These are phyloP conservation scores for Echinometra lucunter DNA, from an alignment of 53 echinoderm and acorn worm species.

Conservation along the genomic window DNA sequence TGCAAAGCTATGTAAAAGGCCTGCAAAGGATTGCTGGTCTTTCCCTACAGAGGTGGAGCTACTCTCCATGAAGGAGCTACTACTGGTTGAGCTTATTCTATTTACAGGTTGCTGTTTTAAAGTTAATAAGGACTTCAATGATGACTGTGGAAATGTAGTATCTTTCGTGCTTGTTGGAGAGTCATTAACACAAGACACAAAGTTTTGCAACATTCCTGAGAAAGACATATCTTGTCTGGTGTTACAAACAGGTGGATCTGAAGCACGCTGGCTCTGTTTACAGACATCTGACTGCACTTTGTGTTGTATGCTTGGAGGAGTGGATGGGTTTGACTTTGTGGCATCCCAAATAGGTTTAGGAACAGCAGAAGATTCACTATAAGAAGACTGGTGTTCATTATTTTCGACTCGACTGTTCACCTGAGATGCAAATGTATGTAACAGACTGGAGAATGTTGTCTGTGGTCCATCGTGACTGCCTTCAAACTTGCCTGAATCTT, in stretches of 20 bases:
- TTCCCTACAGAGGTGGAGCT: not conserved
- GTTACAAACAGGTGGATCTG: not conserved
- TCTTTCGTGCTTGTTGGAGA: not conserved
- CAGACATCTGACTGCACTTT: not conserved
- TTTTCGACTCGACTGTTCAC: constrained; percentile 36
- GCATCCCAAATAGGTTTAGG: constrained; percentile 7
- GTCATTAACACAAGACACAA: constrained; percentile 62
- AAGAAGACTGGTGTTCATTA: constrained; percentile 27
- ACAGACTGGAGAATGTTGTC: constrained; percentile 62
- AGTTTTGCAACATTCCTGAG: constrained; percentile 61
- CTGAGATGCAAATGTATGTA: constrained; percentile 67
- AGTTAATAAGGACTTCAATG: not conserved
- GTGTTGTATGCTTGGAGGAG: not conserved
- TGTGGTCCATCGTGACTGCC: not conserved
- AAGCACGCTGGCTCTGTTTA: not conserved
- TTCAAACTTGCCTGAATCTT: not conserved
- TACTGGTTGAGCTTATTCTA: not conserved
- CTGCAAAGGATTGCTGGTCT: constrained; percentile 52
- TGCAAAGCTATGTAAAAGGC: constrained; percentile 65
- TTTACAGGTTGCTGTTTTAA: not conserved
- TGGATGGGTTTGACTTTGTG: not conserved
- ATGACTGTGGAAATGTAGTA: not conserved
- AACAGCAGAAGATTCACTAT: not conserved
- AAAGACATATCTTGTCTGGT: constrained; percentile 59
- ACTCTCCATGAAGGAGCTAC: not conserved